Percentiles rank a stretch among this genome's conserved stretches.
Evolutionary conservation across 2,888 invertebrate species (phyloP).

Genomic region (Sphaerophoria rueppellii): DNA sequence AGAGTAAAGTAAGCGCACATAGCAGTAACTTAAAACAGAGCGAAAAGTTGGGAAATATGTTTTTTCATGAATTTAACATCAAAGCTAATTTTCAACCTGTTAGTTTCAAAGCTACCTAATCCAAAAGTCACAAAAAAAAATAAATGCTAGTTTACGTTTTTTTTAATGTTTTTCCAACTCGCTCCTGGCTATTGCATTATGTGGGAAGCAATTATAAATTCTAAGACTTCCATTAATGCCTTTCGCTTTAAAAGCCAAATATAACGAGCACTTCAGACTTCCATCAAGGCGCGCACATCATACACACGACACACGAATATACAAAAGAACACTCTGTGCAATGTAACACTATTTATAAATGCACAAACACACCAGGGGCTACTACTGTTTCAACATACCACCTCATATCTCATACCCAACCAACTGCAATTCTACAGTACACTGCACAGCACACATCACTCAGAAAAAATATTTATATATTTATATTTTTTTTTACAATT

Average conservation of each 20-base stretch:
- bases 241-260: conserved; percentile 3
- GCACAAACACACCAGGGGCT: not conserved
- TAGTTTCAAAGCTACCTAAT: no score
- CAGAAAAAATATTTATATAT: not conserved
- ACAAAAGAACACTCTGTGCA: not conserved
- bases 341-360: not conserved
- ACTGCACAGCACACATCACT: not conserved
- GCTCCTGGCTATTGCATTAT: not conserved
- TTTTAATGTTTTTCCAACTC: not conserved
- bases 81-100: no score
- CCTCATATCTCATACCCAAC: no score
- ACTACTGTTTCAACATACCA: not conserved
- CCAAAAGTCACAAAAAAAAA: not conserved
- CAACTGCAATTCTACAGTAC: not conserved
- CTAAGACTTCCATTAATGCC: not conserved
- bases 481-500: conserved; percentile 7
- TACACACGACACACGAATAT: not conserved
- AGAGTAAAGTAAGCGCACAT: no score
- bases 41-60: no score
- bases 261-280: conserved; percentile 14
- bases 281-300: not conserved
- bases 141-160: not conserved
- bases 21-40: no score
- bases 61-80: no score
- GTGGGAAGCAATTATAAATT: not conserved